A percentile compares a stretch with the other conserved stretches of the same genome.
Evolutionary conservation across 2,797 vertebrate genomes (phyloP).

Genomic region (Acanthurus tractus): DNA sequence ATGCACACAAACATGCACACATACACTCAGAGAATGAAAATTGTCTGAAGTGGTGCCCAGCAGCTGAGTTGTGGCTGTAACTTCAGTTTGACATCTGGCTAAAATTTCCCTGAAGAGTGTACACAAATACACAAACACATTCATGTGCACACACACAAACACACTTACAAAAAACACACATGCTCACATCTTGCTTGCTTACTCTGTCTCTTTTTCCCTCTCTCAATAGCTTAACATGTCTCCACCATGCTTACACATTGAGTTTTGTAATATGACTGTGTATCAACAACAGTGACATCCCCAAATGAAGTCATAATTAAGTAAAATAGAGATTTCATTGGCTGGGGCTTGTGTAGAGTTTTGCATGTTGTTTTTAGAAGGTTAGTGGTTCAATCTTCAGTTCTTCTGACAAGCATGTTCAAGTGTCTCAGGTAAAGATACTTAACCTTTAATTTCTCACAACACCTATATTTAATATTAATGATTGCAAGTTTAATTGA

Average conservation of each 20-base stretch:
- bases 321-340: neutral
- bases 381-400: no score
- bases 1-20: conserved; percentile 29
- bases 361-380: no score
- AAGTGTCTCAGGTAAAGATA: no score
- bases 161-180: neutral
- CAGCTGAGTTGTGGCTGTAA: conserved; percentile 56
- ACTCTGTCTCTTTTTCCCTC: neutral
- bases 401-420: no score
- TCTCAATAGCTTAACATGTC: conserved; percentile 3
- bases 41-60: conserved; percentile 62
- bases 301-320: conserved; percentile 25
- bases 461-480: no score
- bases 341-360: no score
- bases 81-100: conserved; percentile 52
- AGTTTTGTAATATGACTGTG: conserved; percentile 18
- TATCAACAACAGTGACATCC: conserved; percentile 15
- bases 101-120: neutral
- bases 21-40: conserved; percentile 26
- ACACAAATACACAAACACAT: neutral
- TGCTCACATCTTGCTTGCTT: neutral
- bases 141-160: neutral
- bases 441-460: no score
- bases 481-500: neutral
- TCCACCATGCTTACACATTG: conserved; percentile 2